phyloP scores from a whole-genome alignment of 2,113 vertebrate species.

The Poecile atricapillus region DNA sequence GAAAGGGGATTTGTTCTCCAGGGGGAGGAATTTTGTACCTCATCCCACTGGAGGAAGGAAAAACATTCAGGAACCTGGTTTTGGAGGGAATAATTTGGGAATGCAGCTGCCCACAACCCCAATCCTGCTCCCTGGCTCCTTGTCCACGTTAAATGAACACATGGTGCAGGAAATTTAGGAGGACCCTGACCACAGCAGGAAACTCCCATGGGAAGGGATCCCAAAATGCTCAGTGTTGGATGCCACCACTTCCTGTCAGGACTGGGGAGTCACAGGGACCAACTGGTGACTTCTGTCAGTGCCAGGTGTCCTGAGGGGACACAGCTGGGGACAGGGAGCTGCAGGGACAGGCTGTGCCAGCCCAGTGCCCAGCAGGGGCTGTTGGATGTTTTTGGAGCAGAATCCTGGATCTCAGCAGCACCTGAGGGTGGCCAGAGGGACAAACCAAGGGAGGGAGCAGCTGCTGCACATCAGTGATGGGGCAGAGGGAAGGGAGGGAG shows the following conservation, averaged over 20 bases:
- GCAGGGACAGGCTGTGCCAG: neutral
- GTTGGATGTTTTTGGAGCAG: neutral
- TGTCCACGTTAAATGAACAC: neutral
- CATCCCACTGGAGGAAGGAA: neutral
- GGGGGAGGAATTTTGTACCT: neutral
- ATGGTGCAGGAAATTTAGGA: neutral
- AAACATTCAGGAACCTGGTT: neutral
- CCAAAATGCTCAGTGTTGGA: neutral
- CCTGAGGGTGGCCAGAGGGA: neutral
- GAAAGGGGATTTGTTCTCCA: neutral
- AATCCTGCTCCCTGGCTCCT: neutral
- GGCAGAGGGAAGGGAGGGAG: neutral
- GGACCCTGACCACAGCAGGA: neutral
- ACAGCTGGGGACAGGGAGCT: neutral
- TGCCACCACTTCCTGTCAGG: neutral
- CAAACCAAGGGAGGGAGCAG: rapidly evolving
- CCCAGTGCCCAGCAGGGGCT: rapidly evolving
- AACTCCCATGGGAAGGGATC: neutral
- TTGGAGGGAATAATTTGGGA: neutral
- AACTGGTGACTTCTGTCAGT: neutral
- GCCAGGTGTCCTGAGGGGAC: neutral
- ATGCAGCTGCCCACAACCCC: rapidly evolving
- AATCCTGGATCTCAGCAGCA: neutral
- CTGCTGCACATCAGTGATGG: neutral
- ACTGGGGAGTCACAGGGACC: neutral